A percentile compares a stretch with the other conserved stretches of the same genome.
Evolutionary conservation across 2,888 invertebrate species (phyloP).

Genomic region (Orchesellides sinensis): DNA sequence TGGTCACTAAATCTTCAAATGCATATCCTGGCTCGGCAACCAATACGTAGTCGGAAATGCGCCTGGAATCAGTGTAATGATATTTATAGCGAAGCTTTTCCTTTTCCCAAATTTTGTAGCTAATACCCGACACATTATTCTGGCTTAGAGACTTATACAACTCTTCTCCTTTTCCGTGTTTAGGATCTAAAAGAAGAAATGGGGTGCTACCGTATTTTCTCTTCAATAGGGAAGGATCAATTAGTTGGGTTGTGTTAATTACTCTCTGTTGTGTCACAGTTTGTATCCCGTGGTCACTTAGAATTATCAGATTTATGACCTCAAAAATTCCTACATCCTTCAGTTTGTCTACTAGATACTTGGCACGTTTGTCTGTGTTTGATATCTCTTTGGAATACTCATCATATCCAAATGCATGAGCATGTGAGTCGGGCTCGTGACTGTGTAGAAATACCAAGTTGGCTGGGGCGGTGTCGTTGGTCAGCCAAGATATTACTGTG

Average conservation of each 20-base stretch:
- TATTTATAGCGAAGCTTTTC: constrained; percentile 80
- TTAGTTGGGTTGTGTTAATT: constrained; percentile 80
- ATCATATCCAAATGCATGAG: constrained; percentile 80
- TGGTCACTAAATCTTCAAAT: constrained; percentile 78
- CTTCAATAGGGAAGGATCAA: constrained; percentile 78
- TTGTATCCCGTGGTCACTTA: constrained; percentile 87
- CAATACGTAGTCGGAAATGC: constrained; percentile 82
- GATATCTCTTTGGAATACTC: constrained; percentile 75
- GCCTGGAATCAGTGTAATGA: constrained; percentile 81
- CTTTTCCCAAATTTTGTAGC: constrained; percentile 81
- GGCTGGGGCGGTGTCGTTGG: constrained; percentile 80
- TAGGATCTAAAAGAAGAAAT: constrained; percentile 81
- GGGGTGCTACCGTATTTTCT: constrained; percentile 80
- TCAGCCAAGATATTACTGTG: constrained; percentile 81
- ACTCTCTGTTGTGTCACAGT: constrained; percentile 79
- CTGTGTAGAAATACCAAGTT: constrained; percentile 85
- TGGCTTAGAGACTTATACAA: constrained; percentile 79
- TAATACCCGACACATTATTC: constrained; percentile 76
- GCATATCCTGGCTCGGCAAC: constrained; percentile 82
- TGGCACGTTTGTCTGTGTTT: constrained; percentile 77
- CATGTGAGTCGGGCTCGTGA: constrained; percentile 83
- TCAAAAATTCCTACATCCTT: constrained; percentile 78
- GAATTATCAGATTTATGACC: constrained; percentile 82
- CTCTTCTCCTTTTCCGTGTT: constrained; percentile 78
- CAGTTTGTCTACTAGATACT: constrained; percentile 80